Base-by-base conservation (phyloP, 2,113 vertebrate genomes). In the Protobothrops flavoviridis region DNA sequence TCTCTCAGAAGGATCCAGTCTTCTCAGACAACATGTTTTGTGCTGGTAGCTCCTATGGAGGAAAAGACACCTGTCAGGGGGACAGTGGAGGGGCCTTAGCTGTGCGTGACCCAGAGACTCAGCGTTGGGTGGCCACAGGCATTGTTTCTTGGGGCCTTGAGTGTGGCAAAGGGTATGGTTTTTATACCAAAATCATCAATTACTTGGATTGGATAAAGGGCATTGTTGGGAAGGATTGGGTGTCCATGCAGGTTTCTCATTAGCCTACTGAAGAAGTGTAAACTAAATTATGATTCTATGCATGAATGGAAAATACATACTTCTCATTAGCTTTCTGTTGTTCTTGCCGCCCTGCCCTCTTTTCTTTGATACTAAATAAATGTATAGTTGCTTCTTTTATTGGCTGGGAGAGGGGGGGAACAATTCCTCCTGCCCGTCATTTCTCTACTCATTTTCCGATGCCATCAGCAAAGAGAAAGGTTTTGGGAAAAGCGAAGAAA, bases 1-100 rank as follows among this genome's bases (percentile, higher is more conserved):
- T 93, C 9, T 10, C 0, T 2, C 3, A 50, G 0, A 17, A 15
- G 0, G 95, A 96, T 0, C 93, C 94, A 61, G 93, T 97, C 48
- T 98, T 98, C 95, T 97, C 98, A 0, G 61, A 95, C 87, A 98
- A 98, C 92, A 98, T 98, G 98, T 98, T 98, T 96, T 98, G 98
- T 88, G 97, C 98, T 85, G 98, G 98, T 45, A 97, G 91, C 85
- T 95, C 92, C 0, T 5, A 0, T 2, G 15, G 23, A 48, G 95
- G 74, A 53, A 87, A 33, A 15, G 98, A 98, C 1, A 95, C 98
- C 11, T 98, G 98, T 85, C 97, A 98, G 91, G 98, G 98, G 0
- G 98, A 98, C 5, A 98, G 98, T 0, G 98, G 98, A 23, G 97
- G 98, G 0, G 92, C 96, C 64, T 97, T 97, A 86, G 96, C 96